phyloP scores from a whole-genome alignment of 1,140 invertebrate species.

The Galleria mellonella region DNA sequence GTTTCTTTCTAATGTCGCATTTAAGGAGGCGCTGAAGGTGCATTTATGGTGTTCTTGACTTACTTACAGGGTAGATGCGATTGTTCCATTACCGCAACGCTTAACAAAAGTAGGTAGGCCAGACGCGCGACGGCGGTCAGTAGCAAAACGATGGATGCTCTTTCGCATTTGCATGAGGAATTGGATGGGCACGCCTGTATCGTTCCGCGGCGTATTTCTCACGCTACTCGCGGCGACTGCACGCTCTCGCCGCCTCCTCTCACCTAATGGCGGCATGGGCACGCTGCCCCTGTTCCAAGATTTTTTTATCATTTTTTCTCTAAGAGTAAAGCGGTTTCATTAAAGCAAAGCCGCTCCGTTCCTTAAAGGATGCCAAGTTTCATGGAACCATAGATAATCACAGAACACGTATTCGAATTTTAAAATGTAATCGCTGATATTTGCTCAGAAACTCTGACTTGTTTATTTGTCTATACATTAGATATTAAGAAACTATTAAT shows the following conservation, averaged over 20 bases:
- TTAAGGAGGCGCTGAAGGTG: conserved; percentile 51
- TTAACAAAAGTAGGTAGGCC: conserved; percentile 43
- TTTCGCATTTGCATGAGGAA: conserved; percentile 62
- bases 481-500: too few species aligned
- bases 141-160: conserved; percentile 25
- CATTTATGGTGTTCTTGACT: conserved; percentile 47
- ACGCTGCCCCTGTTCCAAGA: conserved; percentile 15
- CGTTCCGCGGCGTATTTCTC: conserved; percentile 48
- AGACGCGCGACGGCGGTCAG: conserved; percentile 1
- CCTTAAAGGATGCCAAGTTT: too few species aligned
- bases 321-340: too few species aligned
- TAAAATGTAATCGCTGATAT: too few species aligned
- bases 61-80: conserved; percentile 26
- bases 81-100: conserved; percentile 32
- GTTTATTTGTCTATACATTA: too few species aligned
- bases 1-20: conserved; percentile 50
- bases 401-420: too few species aligned
- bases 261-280: conserved; percentile 26
- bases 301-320: conserved; percentile 9
- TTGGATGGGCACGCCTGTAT: conserved; percentile 60
- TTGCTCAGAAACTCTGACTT: too few species aligned
- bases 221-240: conserved; percentile 43
- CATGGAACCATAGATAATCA: too few species aligned
- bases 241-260: conserved; percentile 25
- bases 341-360: too few species aligned